Percentiles rank a stretch among this genome's conserved stretches.
Evolutionary conservation across 37 sponge, comb jelly and placozoan genomes (phyloP).

Genomic region (Halisarca cf. caerulea): DNA sequence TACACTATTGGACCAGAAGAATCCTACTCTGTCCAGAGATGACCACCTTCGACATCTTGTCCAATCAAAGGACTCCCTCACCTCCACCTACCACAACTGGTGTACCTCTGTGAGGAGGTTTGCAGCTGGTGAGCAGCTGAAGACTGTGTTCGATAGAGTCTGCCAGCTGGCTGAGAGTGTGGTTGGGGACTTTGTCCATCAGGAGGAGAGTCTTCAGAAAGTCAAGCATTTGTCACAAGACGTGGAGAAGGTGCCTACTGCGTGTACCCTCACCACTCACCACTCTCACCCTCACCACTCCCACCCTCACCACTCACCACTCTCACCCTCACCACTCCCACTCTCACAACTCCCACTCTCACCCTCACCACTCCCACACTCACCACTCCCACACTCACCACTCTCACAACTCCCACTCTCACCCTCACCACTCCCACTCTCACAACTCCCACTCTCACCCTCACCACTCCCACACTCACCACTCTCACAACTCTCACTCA

Average conservation of each 20-base stretch:
- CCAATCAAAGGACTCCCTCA: neutral
- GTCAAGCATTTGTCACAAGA: neutral
- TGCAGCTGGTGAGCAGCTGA: neutral
- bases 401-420: neutral
- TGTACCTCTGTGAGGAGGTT: neutral
- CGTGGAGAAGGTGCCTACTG: slow-evolving; percentile 10
- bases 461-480: neutral
- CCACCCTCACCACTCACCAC: neutral
- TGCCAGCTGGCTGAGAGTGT: neutral
- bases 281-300: neutral
- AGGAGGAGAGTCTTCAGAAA: neutral
- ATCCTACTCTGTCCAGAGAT: neutral
- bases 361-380: neutral
- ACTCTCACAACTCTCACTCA: neutral
- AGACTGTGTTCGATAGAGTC: neutral
- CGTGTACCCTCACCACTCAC: too few relatives aligned
- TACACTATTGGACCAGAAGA: neutral
- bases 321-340: neutral
- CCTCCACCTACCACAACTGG: neutral
- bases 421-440: neutral
- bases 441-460: neutral
- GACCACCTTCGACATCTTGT: neutral
- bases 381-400: neutral
- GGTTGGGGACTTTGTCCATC: neutral
- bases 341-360: neutral